These are phyloP conservation scores for Sebastolobus alascanus DNA, from an alignment of 2,797 vertebrate species.

Conservation along the genomic window DNA sequence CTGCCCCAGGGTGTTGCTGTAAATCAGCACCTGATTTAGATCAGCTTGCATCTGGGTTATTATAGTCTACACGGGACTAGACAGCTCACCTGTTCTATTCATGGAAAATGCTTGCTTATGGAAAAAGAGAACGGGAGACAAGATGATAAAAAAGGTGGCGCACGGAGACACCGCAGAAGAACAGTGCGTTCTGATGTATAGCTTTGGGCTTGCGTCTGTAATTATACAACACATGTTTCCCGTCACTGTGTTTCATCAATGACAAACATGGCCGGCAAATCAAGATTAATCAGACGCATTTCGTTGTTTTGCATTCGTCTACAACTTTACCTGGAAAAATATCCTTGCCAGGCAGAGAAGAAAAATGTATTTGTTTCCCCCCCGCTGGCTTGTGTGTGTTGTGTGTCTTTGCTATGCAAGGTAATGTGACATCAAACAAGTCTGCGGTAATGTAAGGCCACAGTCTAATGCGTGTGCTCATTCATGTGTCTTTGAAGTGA, in stretches of 20 bases:
- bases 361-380: slow-evolving; percentile 17
- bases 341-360: slow-evolving; percentile 3
- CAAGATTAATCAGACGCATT: slow-evolving; percentile 76
- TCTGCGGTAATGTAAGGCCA: slow-evolving; percentile 44
- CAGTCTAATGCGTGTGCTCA: slow-evolving; percentile 48
- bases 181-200: slow-evolving; percentile 69
- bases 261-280: slow-evolving; percentile 73
- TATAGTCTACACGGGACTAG: slow-evolving; percentile 45
- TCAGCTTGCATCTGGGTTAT: slow-evolving; percentile 56
- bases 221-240: slow-evolving; percentile 77
- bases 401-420: slow-evolving; percentile 40
- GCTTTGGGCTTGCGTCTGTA: slow-evolving; percentile 68
- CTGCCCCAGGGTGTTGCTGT: slow-evolving; percentile 51
- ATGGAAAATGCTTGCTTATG: slow-evolving; percentile 31
- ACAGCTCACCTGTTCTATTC: slow-evolving; percentile 57
- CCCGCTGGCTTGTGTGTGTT: neutral
- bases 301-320: slow-evolving; percentile 46
- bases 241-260: slow-evolving; percentile 76
- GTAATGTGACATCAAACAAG: slow-evolving; percentile 68
- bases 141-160: slow-evolving; percentile 23
- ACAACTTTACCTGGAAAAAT: slow-evolving; percentile 55
- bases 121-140: slow-evolving; percentile 12
- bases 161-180: slow-evolving; percentile 30
- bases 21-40: slow-evolving; percentile 67
- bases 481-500: slow-evolving; percentile 70